Evolutionary conservation across 2,797 vertebrate genomes (phyloP).

Genomic region (Manis crassicaudata): DNA sequence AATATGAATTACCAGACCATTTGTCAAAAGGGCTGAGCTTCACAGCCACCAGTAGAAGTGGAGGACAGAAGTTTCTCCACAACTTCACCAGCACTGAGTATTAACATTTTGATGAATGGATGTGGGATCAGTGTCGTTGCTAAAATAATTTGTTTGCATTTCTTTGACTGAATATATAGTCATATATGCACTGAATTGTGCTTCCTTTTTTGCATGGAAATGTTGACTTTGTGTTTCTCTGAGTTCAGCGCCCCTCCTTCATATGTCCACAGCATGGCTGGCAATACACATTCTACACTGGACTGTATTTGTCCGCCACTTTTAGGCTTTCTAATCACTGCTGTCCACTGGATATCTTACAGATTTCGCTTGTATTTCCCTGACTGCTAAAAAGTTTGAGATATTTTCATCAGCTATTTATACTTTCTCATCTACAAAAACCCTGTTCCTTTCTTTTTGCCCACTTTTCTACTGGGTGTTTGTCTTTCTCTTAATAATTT

Average conservation of each 20-base stretch:
- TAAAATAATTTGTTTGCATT: not conserved
- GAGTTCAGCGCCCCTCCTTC: not conserved
- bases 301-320: not conserved
- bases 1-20: not conserved
- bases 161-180: not conserved
- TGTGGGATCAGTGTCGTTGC: accelerated
- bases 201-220: not conserved
- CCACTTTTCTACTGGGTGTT: not conserved
- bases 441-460: not conserved
- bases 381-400: not conserved
- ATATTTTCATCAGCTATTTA: not conserved
- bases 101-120: not conserved
- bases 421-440: not conserved
- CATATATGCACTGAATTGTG: not conserved
- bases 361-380: not conserved
- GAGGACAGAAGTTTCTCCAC: too few species aligned
- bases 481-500: not conserved
- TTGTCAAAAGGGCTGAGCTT: not conserved
- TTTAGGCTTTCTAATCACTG: not conserved
- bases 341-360: not conserved
- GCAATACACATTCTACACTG: not conserved
- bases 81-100: not conserved
- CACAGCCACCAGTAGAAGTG: not conserved
- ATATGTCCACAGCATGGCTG: accelerated
- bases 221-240: not conserved